phyloP scores from a whole-genome alignment of 92 coral and sea anemone genomes.

The Phenganax subtilis region DNA sequence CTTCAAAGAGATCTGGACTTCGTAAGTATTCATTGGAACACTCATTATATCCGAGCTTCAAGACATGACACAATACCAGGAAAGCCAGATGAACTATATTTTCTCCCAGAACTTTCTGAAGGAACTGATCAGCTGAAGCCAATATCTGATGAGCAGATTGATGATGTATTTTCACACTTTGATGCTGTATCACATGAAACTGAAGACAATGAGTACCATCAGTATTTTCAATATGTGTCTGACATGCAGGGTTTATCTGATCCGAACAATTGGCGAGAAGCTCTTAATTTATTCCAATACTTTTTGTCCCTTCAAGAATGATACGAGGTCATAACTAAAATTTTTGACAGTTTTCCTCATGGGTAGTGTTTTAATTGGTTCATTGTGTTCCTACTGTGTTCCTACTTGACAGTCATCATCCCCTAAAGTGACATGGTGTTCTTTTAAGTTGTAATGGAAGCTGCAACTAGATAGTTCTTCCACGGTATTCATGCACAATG shows the following conservation, averaged over 20 bases:
- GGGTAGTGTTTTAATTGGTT: not conserved
- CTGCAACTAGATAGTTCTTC: too few species aligned
- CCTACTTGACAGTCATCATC: too few species aligned
- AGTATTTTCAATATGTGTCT: constrained; percentile 30
- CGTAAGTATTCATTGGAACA: too few species aligned
- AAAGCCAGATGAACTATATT: too few species aligned
- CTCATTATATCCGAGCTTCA: too few species aligned
- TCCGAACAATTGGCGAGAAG: constrained; percentile 40
- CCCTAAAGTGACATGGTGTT: too few species aligned
- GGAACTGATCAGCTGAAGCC: not conserved
- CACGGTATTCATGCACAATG: too few species aligned
- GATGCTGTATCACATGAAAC: not conserved
- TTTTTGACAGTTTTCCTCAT: not conserved
- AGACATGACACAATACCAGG: too few species aligned
- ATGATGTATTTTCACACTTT: constrained; percentile 18
- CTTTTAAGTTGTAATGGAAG: too few species aligned
- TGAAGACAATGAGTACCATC: constrained; percentile 25
- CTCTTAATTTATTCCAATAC: constrained; percentile 30
- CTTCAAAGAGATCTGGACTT: not conserved
- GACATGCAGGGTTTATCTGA: constrained; percentile 15
- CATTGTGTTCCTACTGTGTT: not conserved
- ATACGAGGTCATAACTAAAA: not conserved
- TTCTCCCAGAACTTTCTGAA: too few species aligned
- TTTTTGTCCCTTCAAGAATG: constrained; percentile 18
- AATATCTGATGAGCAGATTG: not conserved